These are phyloP conservation scores for Sarcophaga peregrina DNA, from an alignment of 1,140 invertebrate genomes.

Conservation along the genomic window DNA sequence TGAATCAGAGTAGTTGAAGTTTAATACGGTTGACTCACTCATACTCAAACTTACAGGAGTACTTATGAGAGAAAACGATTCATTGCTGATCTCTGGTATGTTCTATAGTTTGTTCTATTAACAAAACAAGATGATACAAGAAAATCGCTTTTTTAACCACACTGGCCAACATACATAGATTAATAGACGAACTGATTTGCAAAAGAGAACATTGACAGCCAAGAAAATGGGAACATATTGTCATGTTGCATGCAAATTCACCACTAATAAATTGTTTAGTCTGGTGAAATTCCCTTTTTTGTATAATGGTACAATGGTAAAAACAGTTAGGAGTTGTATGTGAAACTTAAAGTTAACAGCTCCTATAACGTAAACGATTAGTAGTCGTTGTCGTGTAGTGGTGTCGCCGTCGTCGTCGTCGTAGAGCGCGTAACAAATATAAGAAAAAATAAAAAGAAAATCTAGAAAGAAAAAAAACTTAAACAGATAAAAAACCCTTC, in stretches of 20 bases:
- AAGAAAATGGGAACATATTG: slow-evolving; percentile 6
- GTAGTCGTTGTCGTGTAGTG: slow-evolving; percentile 65
- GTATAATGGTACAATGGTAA: too few species aligned
- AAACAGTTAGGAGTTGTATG: not conserved
- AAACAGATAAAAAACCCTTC: slow-evolving; percentile 21
- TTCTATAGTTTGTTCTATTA: too few species aligned
- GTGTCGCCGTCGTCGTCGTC: slow-evolving; percentile 56
- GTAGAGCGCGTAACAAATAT: slow-evolving; percentile 50
- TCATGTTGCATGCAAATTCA: not conserved
- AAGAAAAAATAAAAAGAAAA: slow-evolving; percentile 5
- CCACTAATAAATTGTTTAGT: not conserved
- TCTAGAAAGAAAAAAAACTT: not conserved
- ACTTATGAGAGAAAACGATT: too few species aligned
- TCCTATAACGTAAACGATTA: slow-evolving; percentile 4
- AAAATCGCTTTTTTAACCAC: too few species aligned
- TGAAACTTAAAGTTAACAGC: slow-evolving; percentile 41
- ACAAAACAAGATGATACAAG: too few species aligned
- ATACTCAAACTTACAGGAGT: too few species aligned
- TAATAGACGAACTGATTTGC: not conserved
- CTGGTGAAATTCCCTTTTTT: not conserved
- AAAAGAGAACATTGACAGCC: not conserved
- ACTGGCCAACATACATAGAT: slow-evolving; percentile 4
- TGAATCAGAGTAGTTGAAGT: too few species aligned
- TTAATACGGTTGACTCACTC: too few species aligned
- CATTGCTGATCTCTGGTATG: too few species aligned